These are phyloP conservation scores for Apus apus DNA, from an alignment of 2,113 vertebrate species.

Conservation along the genomic window DNA sequence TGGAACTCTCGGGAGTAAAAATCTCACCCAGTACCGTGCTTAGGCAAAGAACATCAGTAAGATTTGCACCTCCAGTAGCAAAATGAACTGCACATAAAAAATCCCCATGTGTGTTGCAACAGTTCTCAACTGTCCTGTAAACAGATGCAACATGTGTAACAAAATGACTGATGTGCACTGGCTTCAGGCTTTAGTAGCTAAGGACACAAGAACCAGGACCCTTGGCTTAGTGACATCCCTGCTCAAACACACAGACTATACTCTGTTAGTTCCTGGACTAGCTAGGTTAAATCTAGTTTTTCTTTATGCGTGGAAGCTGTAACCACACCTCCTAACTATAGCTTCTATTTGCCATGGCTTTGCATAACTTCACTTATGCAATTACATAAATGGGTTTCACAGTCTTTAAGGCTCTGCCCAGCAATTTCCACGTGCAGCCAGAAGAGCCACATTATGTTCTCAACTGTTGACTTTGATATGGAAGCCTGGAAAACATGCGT, in stretches of 20 bases:
- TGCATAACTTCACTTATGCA: not conserved
- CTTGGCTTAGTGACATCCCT: not conserved
- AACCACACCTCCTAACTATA: not conserved
- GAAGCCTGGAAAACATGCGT: not conserved
- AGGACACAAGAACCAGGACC: not conserved
- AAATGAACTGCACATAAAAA: not conserved
- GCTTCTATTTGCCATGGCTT: not conserved
- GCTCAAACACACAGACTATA: not conserved
- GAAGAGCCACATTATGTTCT: not conserved
- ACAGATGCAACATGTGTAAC: not conserved
- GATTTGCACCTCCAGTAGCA: not conserved
- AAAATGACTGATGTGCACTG: rapidly evolving
- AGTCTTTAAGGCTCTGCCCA: not conserved
- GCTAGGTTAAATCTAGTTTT: not conserved
- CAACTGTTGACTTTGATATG: not conserved
- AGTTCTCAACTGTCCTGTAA: not conserved
- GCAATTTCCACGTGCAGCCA: not conserved
- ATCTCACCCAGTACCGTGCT: not conserved
- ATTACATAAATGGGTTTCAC: not conserved
- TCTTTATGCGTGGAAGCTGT: not conserved
- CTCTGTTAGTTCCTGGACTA: not conserved
- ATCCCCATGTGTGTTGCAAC: not conserved
- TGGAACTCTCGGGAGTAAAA: not conserved
- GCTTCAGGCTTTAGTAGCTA: not conserved
- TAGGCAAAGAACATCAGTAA: not conserved